Base-by-base conservation (phyloP, 2,113 vertebrate genomes). In the Chlorodrepanis virens region DNA sequence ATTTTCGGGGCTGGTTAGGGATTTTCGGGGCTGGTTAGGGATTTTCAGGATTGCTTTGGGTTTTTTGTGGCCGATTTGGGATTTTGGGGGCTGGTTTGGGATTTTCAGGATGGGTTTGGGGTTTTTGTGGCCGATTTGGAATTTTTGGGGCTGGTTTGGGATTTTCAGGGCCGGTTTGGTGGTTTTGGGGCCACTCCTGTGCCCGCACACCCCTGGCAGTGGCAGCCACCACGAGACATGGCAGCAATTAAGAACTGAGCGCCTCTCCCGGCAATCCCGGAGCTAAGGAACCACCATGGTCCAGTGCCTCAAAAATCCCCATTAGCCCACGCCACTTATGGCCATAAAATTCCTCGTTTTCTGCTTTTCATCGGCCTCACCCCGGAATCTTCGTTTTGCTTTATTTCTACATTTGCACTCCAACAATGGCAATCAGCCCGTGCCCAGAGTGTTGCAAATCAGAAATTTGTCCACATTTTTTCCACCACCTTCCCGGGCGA, bases 81-180 rank as follows among this genome's bases (percentile, higher is more conserved):
- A 6, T 47, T 12, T 47, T 11, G 5, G 2, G 10, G 7, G 10
- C 25, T 4, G 4, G 2, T 31, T 52, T 23, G 27, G 2, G 10
- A 2, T 71, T 71, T 53, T 71, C 2, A 2, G 35, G 6, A 9
- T 5, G 1, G 3, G 6, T 22, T 21, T 22, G 21, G 20, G 44
- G 35, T 35, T 35, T 25, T 31, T 10, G 4, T 21, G 9, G 12
- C 16, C 1, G 3, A 1, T 22, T 22, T 22, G 21, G 20, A 19
- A 0, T 57, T 59, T 25, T 33, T 1, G 0, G 12, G 7, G 3
- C 10, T 1, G 1, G 2, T 12, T 37, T 37, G 19, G 6, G 2
- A 1, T 57, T 35, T 45, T 40, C 1, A 0, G 4, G 8, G 2
- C 25, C 0, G 5, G 1, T 10, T 22, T 44, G 11, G 2, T 4